phyloP scores from a whole-genome alignment of 2,113 vertebrate species.

The Siniperca knerii region DNA sequence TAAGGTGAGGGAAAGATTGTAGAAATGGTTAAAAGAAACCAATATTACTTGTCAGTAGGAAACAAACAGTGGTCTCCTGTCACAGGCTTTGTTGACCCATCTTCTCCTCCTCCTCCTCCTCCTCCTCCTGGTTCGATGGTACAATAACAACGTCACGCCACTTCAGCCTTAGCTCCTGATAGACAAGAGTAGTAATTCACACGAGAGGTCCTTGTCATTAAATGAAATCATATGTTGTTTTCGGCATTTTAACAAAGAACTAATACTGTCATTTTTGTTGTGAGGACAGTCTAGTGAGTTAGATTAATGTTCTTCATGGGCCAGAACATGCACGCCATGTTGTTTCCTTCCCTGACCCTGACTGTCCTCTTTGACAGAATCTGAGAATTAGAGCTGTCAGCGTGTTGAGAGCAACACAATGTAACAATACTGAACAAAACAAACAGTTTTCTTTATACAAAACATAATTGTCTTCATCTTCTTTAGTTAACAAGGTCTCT shows the following conservation, averaged over 20 bases:
- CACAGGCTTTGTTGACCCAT: background rate
- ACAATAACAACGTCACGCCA: background rate
- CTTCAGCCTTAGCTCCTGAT: background rate
- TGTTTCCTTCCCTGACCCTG: conserved; percentile 23
- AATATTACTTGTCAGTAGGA: background rate
- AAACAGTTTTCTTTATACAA: background rate
- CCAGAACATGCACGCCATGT: background rate
- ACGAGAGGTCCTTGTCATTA: background rate
- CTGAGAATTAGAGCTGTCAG: background rate
- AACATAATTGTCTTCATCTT: background rate
- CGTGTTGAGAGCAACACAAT: background rate
- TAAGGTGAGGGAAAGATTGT: background rate
- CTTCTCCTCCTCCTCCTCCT: no score
- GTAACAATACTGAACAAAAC: conserved; percentile 6
- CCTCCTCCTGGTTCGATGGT: background rate
- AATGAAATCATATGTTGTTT: background rate
- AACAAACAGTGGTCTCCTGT: background rate
- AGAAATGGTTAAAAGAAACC: background rate
- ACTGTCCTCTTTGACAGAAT: background rate
- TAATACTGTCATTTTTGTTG: background rate
- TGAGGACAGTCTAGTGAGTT: background rate
- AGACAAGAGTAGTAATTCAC: background rate
- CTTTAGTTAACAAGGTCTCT: background rate
- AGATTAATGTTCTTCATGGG: background rate
- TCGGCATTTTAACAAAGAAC: no score